Conservation (phyloP, 2,888 invertebrate genomes). For the Tholera decimalis region DNA sequence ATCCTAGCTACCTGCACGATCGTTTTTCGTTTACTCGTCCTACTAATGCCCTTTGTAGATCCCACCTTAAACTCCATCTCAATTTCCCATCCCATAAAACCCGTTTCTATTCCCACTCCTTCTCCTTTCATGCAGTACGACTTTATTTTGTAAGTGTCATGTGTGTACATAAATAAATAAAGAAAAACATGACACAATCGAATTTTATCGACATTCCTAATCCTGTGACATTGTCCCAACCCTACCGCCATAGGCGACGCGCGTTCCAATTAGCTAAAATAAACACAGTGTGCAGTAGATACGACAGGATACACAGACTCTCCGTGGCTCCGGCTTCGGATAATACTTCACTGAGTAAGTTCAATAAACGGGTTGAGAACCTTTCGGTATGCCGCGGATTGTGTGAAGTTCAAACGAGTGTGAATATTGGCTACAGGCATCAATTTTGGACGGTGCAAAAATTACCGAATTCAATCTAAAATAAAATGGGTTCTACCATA, state of each 20-base stretch:
- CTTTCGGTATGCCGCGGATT: background rate
- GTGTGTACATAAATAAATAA: too few species aligned
- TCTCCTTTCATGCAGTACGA: too few species aligned
- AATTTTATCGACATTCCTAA: conserved; percentile 47
- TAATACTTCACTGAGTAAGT: conserved; percentile 34
- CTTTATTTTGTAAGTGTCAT: too few species aligned
- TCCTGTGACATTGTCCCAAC: conserved; percentile 44
- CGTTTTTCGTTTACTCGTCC: too few species aligned
- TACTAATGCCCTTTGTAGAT: too few species aligned
- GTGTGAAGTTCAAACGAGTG: background rate
- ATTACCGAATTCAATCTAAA: too few species aligned
- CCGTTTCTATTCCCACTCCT: too few species aligned
- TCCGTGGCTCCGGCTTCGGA: conserved; percentile 14
- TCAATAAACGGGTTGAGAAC: conserved; percentile 13
- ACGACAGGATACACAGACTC: conserved; percentile 39
- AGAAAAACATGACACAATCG: background rate
- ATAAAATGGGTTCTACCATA: too few species aligned
- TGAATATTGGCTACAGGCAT: background rate
- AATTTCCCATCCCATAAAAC: too few species aligned
- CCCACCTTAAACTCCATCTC: too few species aligned
- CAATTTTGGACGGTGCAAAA: too few species aligned
- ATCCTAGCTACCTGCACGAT: too few species aligned
- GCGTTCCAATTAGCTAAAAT: conserved; percentile 79
- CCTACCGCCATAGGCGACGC: conserved; percentile 75
- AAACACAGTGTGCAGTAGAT: conserved; percentile 68